phyloP scores from a whole-genome alignment of 2,888 invertebrate genomes.

The Caenorhabditis macrosperma region DNA sequence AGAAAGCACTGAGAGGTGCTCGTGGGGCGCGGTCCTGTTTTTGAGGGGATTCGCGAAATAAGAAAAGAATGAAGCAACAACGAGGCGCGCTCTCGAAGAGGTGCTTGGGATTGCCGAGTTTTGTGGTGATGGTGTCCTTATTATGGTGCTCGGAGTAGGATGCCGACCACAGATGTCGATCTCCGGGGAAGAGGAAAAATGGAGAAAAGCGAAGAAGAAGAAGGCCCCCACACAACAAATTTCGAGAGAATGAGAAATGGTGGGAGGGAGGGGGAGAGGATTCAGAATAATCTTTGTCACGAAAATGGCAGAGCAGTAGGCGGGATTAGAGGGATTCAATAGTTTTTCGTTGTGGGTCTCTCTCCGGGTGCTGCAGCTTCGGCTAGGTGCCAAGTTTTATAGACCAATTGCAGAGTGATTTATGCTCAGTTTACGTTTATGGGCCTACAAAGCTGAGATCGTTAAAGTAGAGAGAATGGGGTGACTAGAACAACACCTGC shows the following conservation, averaged over 20 bases:
- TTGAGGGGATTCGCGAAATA: conserved; percentile 16
- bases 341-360: conserved; percentile 40
- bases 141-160: conserved; percentile 3
- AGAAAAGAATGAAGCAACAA: conserved; percentile 34
- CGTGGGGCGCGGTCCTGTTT: too few relatives aligned
- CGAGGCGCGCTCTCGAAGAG: conserved; percentile 42
- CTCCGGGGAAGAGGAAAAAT: neutral
- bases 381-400: conserved; percentile 30
- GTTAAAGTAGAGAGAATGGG: neutral
- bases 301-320: conserved; percentile 54
- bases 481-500: conserved; percentile 25
- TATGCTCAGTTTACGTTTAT: conserved; percentile 41
- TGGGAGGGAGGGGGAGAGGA: conserved; percentile 14
- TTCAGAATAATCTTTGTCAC: conserved; percentile 59
- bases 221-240: conserved; percentile 34
- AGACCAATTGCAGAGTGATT: conserved; percentile 48
- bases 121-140: neutral
- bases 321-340: conserved; percentile 58
- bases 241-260: conserved; percentile 20
- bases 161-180: neutral
- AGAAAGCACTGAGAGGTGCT: conserved; percentile 2
- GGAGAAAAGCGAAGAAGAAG: neutral
- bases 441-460: conserved; percentile 3
- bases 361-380: neutral
- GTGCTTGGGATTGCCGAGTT: conserved; percentile 46